Conservation (phyloP, 2,888 invertebrate genomes). For the Hypomecis punctinalis region DNA sequence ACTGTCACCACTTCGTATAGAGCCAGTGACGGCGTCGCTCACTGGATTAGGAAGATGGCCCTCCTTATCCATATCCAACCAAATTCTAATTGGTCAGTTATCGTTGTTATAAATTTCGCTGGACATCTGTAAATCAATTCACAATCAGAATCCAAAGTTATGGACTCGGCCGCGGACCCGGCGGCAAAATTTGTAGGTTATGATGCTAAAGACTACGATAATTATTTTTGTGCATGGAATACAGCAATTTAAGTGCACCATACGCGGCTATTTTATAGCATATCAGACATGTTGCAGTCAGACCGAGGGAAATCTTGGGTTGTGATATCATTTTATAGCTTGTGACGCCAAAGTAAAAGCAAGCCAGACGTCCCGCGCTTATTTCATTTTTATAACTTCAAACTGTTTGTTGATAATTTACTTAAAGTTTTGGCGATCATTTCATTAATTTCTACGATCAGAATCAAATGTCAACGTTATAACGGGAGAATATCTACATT, state of each 20-base stretch:
- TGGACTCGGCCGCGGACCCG: conserved; percentile 58
- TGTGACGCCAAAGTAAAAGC: conserved; percentile 65
- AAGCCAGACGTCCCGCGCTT: conserved; percentile 77
- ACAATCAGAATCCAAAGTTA: conserved; percentile 9
- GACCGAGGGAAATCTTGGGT: neutral
- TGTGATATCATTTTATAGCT: conserved; percentile 41
- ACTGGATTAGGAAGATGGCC: conserved; percentile 24
- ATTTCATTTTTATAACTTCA: conserved; percentile 48
- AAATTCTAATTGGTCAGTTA: conserved; percentile 58
- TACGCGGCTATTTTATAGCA: neutral
- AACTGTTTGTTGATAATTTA: conserved; percentile 9
- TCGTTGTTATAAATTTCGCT: conserved; percentile 45
- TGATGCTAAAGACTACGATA: conserved; percentile 47
- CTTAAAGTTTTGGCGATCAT: neutral
- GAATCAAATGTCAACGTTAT: neutral
- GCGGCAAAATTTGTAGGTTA: conserved; percentile 75
- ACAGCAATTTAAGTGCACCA: neutral
- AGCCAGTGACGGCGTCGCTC: conserved; percentile 30
- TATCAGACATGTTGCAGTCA: neutral
- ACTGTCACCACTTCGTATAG: conserved; percentile 42
- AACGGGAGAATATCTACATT: conserved; percentile 11
- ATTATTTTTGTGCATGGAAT: neutral
- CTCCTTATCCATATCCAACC: conserved; percentile 45
- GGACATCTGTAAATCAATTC: conserved; percentile 65
- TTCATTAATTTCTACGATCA: neutral